A percentile compares a stretch with the other conserved stretches of the same genome.
phyloP scores from a whole-genome alignment of 2,797 vertebrate genomes.

The Crenichthys baileyi region DNA sequence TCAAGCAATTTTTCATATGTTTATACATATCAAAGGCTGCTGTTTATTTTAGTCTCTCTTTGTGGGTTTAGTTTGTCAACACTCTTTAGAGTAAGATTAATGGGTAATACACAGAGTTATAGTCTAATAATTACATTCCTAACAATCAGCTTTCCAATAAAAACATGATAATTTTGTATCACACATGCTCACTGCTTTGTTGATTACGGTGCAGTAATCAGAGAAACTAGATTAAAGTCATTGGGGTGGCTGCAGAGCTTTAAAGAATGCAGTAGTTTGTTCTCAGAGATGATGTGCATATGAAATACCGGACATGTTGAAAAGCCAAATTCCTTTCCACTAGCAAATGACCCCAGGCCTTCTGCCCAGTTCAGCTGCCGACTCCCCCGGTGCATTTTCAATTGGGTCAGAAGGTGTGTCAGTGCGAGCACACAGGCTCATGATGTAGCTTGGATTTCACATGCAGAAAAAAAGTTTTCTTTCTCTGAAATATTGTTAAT shows the following conservation, averaged over 20 bases:
- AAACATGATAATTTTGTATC: constrained; percentile 6
- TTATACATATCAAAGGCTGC: too few species aligned
- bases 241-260: not conserved
- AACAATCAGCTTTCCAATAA: not conserved
- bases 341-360: constrained; percentile 74
- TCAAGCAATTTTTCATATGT: too few species aligned
- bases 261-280: constrained; percentile 40
- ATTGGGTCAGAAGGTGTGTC: constrained; percentile 69
- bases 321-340: constrained; percentile 81
- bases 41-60: too few species aligned
- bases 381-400: constrained; percentile 65
- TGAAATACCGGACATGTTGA: constrained; percentile 61
- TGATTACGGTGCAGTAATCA: constrained; percentile 16
- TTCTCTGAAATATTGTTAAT: constrained; percentile 32
- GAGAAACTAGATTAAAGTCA: constrained; percentile 2
- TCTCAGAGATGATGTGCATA: constrained; percentile 65
- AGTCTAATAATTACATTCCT: constrained; percentile 17
- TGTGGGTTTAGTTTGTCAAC: constrained; percentile 17
- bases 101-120: constrained; percentile 15
- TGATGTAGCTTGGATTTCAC: constrained; percentile 64
- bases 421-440: constrained; percentile 47
- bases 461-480: constrained; percentile 23
- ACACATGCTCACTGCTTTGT: constrained; percentile 5
- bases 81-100: constrained; percentile 24
- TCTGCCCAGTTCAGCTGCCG: constrained; percentile 59